Base-by-base conservation (phyloP, 1,140 invertebrate genomes). In the Argopecten irradians region DNA sequence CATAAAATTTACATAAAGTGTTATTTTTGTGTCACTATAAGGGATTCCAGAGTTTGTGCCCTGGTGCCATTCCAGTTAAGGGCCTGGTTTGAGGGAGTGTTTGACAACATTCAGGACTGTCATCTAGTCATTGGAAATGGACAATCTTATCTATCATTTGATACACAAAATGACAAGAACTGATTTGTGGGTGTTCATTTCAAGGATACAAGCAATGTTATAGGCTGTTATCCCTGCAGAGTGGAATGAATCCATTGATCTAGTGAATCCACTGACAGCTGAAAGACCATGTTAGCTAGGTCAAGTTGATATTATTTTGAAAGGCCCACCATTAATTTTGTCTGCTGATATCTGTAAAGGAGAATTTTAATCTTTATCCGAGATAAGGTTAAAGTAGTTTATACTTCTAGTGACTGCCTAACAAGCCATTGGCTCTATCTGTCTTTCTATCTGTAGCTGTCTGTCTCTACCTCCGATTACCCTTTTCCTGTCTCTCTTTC, bases 111-210 rank as follows among this genome's bases (percentile, higher is more conserved):
- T 28, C 1, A 28, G 8, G 55, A 28, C 5, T 71, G 55, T 71
- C 55, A 28, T n/a, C 1, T 71, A 71, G 1, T 16, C 1, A n/a
- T 71, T 71, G 55, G 16, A 71, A 28, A 71, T n/a, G n/a, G 5
- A n/a, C 22, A 71, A 28, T 71, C 55, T n/a, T 71, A 71, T 71
- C 55, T 71, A 71, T 71, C 55, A 71, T 71, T 71, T 71, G 55
- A 71, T 71, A 71, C 55, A 71, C 22, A 71, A 71, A 71, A 28
- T 71, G 55, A 71, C 22, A 71, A 71, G 55, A 71, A n/a, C 22
- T 71, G 55, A 71, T 71, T 71, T 71, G 55, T 71, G 55, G 55
- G 55, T 71, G 55, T 71, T 71, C 55, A 71, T 71, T 71, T 71
- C 55, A 71, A 71, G 55, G 55, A 71, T 71, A 28, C 8, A 71